A percentile compares a stretch with the other conserved stretches of the same genome.
phyloP scores from a whole-genome alignment of 2,888 invertebrate species.

The Harpalus rubripes region DNA sequence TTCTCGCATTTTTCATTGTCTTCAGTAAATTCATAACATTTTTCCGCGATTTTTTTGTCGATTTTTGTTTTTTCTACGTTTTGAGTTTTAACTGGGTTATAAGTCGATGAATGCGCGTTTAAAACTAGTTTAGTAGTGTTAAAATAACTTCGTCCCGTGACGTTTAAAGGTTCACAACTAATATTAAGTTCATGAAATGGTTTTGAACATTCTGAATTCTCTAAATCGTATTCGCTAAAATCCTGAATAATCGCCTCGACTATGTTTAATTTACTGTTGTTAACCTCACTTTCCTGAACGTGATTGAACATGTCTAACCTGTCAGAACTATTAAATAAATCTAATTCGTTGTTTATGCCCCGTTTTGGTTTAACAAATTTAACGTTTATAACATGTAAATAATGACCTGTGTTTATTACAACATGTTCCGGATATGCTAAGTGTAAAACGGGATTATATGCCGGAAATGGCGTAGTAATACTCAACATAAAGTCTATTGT shows the following conservation, averaged over 20 bases:
- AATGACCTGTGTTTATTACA: constrained; percentile 77
- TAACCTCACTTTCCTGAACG: constrained; percentile 70
- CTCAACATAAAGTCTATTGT: constrained; percentile 96
- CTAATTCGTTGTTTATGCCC: not conserved
- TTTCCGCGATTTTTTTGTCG: constrained; percentile 82
- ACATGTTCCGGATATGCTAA: constrained; percentile 76
- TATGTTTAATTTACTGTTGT: constrained; percentile 70
- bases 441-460: constrained; percentile 75
- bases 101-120: constrained; percentile 14
- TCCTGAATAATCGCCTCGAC: constrained; percentile 77
- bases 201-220: constrained; percentile 76
- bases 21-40: constrained; percentile 92
- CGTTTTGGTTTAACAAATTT: constrained; percentile 71
- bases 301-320: not conserved
- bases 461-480: constrained; percentile 90
- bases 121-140: constrained; percentile 72
- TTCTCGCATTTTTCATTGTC: constrained; percentile 92
- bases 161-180: constrained; percentile 77
- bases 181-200: constrained; percentile 78
- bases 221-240: constrained; percentile 77
- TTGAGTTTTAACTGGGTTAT: not conserved
- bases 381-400: constrained; percentile 76
- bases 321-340: not conserved
- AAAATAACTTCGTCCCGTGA: constrained; percentile 77
- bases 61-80: constrained; percentile 74